Base-by-base conservation (phyloP, 2,888 invertebrate genomes). In the Graphium colonna region DNA sequence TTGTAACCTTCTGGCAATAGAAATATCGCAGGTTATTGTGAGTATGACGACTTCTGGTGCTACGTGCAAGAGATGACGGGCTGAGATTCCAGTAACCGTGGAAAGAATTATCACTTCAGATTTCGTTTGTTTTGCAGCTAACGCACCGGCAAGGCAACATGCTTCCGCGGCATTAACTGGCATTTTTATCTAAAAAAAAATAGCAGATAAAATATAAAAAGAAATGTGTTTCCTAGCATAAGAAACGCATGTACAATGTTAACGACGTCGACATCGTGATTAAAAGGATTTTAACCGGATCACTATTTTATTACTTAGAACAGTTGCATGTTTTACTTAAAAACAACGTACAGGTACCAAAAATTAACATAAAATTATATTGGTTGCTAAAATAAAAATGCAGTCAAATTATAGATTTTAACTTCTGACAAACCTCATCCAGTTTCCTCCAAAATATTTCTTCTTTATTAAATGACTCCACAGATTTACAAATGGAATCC, bases 1-100 rank as follows among this genome's bases (percentile, higher is more conserved):
- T 61, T 92, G 92, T 41, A 94, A 80, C 62, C 92, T 90, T 36
- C 93, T 80, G 0, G 92, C 91, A 1, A 91, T 87, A 33, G 81
- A 84, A 0, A 78, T 79, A 47, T 88, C 81, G 3, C 92, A 86
- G 31, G 93, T 93, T 51, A 95, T 90, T 0, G 94, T 91, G 36
- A 95, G 77, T 52, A 95, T 89, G 3, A 94, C 90, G 61, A 93
- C 92, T 16, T 91, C 83, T 0, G 94, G 94, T 39, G 91, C 80
- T 71, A 93, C 91, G 55, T 91, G 90, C 17, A 92, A 90, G 40
- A 94, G 79, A 44, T 91, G 75, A 60, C 89, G 87, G 1, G 93
- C 92, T 0, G 94, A 93, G 58, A 87, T 71, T 0, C 91, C 91
- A 3, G 87, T 84, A 3, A 93, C 93, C 0, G 94, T 93, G 0